A percentile compares a stretch with the other conserved stretches of the same genome.
These are phyloP conservation scores for Columbina picui DNA, from an alignment of 2,113 vertebrate genomes.

Conservation along the genomic window DNA sequence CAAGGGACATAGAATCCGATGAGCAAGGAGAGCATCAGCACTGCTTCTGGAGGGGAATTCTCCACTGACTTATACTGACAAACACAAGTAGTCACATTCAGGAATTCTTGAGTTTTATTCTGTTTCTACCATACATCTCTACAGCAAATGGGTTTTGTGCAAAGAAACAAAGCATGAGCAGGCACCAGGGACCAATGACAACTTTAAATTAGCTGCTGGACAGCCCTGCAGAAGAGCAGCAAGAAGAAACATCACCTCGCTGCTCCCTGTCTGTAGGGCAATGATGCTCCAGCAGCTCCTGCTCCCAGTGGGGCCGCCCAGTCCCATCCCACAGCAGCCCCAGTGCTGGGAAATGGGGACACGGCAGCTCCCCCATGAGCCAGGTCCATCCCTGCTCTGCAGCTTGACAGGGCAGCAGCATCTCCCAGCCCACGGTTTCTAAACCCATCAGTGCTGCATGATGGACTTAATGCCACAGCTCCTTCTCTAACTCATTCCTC, in stretches of 20 bases:
- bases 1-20: neutral
- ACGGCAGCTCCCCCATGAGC: neutral
- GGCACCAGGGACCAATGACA: neutral
- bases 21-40: neutral
- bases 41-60: neutral
- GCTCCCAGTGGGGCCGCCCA: neutral
- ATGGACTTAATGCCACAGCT: neutral
- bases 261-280: too few species aligned
- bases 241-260: neutral
- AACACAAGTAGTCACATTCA: neutral
- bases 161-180: neutral
- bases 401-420: accelerated
- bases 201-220: neutral
- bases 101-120: neutral
- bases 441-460: accelerated
- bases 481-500: neutral
- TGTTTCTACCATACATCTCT: neutral
- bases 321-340: neutral
- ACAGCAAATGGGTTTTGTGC: neutral
- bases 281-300: neutral
- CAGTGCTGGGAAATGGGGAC: accelerated
- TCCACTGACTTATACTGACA: neutral
- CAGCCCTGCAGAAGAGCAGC: neutral
- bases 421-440: neutral
- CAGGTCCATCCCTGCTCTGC: neutral